Evolutionary conservation across 2,113 vertebrate species (phyloP), one percentile per base, ranked within the genome.

Genomic region (Nyctereutes procyonoides): DNA sequence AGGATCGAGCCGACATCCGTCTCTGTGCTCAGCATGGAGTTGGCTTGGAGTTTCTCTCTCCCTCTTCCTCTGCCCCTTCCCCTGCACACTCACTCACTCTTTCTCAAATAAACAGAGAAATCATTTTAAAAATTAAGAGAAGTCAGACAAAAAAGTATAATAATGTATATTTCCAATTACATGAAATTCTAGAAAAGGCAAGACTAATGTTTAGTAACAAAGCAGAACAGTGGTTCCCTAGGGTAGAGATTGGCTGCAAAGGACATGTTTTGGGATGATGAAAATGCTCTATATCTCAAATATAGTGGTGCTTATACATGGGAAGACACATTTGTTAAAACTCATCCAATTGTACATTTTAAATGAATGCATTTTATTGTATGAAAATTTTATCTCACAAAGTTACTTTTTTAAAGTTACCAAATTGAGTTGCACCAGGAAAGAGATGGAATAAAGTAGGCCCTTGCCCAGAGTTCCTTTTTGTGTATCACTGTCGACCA

Each of bases 121-220:
- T n/a, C 65, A n/a, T 6, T 67, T n/a, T 0, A 67, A 67, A 67
- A 67, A n/a, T 15, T 67, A 35, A 95, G 48, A 71, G 19, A 35
- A 74, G 35, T 93, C 58, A 92, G 22, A 56, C 56, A 88, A 17
- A 62, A 88, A 88, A 35, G 28, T 2, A 3, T 14, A 17, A 62
- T 63, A 87, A n/a, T 48, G 14, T 97, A 73, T 85, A 93, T 81
- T 91, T 90, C 51, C 11, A 14, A 11, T 82, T 92, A 65, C 17
- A 43, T 80, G 51, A 92, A 55, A 95, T 74, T 53, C 80, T 96
- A 77, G 86, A 67, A 93, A 95, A 95, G 6, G 1, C 74, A 56
- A 96, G 58, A 92, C 26, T 77, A 71, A 81, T 67, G 74, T 77
- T 7, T 69, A 62, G 38, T 32, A 81, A 96, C 1, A 28, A 84